phyloP scores from a whole-genome alignment of 1,140 invertebrate genomes.

The Gonioctena quinquepunctata region DNA sequence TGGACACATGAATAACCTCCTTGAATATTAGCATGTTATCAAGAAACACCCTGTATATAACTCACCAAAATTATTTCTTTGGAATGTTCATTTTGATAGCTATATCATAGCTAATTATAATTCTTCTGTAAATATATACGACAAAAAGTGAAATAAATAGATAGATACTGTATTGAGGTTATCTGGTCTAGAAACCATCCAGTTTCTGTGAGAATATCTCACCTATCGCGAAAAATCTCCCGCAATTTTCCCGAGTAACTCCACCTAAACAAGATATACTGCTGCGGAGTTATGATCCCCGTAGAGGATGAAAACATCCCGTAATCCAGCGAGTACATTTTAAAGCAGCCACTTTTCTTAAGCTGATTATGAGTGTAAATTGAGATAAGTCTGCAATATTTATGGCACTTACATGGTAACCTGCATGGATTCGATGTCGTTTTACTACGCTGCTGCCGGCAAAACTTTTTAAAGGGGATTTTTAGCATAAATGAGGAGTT shows the following conservation, averaged over 20 bases:
- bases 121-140: too few relatives aligned
- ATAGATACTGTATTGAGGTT: too few relatives aligned
- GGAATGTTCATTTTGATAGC: too few relatives aligned
- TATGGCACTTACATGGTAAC: conserved; percentile 55
- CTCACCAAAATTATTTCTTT: too few relatives aligned
- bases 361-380: conserved; percentile 58
- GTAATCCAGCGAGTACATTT: conserved; percentile 55
- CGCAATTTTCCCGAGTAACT: background rate
- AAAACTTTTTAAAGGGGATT: conserved; percentile 15
- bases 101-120: too few relatives aligned
- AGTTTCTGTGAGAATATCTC: background rate
- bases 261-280: conserved; percentile 47
- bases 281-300: conserved; percentile 41
- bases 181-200: background rate
- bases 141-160: too few relatives aligned
- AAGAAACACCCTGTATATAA: too few relatives aligned
- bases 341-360: conserved; percentile 56
- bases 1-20: too few relatives aligned
- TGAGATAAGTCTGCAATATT: conserved; percentile 56
- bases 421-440: conserved; percentile 15
- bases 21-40: too few relatives aligned
- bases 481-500: conserved; percentile 8
- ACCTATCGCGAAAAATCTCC: background rate
- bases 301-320: background rate
- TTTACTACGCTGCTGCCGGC: too few relatives aligned